Percentiles rank a stretch among this genome's conserved stretches.
phyloP scores from a whole-genome alignment of 1,140 invertebrate species.

The Ptiloglossa arizonensis region DNA sequence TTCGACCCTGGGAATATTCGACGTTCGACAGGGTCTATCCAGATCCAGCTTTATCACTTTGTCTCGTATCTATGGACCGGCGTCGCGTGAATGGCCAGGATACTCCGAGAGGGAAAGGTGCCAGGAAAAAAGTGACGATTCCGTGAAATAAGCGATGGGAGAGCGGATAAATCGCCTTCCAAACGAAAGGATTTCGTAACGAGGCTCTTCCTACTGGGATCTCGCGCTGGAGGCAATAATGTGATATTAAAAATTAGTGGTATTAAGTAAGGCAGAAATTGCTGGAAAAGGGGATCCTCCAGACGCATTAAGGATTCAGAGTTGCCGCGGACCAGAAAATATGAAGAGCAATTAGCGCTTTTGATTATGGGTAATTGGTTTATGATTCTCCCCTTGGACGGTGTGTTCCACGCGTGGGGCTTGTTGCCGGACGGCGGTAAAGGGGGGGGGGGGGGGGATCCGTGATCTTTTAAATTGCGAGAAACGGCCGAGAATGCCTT shows the following conservation, averaged over 20 bases:
- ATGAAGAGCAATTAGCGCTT: conserved; percentile 8
- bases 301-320: not conserved
- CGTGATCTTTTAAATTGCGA: no score
- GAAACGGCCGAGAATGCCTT: no score
- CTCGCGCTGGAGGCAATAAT: not conserved
- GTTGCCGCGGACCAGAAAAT: not conserved
- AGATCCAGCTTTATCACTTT: conserved; percentile 51
- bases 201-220: not conserved
- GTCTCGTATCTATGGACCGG: not conserved
- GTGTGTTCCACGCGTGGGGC: no score
- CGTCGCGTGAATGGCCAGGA: conserved; percentile 8
- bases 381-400: not conserved
- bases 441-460: no score
- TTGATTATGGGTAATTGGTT: not conserved
- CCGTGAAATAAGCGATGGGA: conserved; percentile 1
- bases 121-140: conserved; percentile 24
- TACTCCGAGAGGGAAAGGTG: not conserved
- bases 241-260: conserved; percentile 39
- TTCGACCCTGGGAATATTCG: conserved; percentile 51
- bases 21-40: conserved; percentile 48
- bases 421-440: no score
- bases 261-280: conserved; percentile 33
- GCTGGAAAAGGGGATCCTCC: conserved; percentile 11
- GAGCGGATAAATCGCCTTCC: conserved; percentile 1
- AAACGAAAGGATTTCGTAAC: conserved; percentile 15